These are phyloP conservation scores for Nomia melanderi DNA, from an alignment of 1,140 invertebrate genomes.

Conservation along the genomic window DNA sequence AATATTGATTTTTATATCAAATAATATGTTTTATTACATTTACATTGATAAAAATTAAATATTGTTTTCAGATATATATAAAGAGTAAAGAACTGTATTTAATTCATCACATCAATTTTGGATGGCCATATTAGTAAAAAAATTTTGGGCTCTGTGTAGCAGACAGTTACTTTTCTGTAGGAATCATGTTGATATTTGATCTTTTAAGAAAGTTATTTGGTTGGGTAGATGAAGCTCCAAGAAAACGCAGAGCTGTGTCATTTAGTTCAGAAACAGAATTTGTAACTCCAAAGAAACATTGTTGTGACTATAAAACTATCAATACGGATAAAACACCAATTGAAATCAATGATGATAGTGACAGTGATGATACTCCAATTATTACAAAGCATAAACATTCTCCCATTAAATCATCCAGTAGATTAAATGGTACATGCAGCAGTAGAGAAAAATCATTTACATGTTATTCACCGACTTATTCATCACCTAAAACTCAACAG, in stretches of 20 bases:
- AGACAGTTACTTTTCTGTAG: constrained; percentile 21
- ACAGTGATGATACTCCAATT: constrained; percentile 52
- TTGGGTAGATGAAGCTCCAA: constrained; percentile 64
- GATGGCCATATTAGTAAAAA: constrained; percentile 35
- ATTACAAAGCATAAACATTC: constrained; percentile 35
- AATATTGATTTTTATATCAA: not conserved
- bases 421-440: constrained; percentile 48
- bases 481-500: constrained; percentile 13
- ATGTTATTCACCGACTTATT: not conserved
- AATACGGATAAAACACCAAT: constrained; percentile 25
- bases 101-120: constrained; percentile 21
- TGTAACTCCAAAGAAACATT: constrained; percentile 59
- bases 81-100: not conserved
- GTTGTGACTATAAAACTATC: constrained; percentile 36
- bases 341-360: constrained; percentile 54
- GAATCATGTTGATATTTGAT: constrained; percentile 68
- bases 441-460: constrained; percentile 40
- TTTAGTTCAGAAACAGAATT: constrained; percentile 27
- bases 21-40: not conserved
- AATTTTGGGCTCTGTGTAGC: constrained; percentile 2
- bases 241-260: constrained; percentile 64
- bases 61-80: constrained; percentile 11
- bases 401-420: constrained; percentile 15
- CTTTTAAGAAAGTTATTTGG: constrained; percentile 70
- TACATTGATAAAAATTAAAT: not conserved